Conservation (phyloP, 2,888 invertebrate genomes). For the Cheilosia vulpina region DNA sequence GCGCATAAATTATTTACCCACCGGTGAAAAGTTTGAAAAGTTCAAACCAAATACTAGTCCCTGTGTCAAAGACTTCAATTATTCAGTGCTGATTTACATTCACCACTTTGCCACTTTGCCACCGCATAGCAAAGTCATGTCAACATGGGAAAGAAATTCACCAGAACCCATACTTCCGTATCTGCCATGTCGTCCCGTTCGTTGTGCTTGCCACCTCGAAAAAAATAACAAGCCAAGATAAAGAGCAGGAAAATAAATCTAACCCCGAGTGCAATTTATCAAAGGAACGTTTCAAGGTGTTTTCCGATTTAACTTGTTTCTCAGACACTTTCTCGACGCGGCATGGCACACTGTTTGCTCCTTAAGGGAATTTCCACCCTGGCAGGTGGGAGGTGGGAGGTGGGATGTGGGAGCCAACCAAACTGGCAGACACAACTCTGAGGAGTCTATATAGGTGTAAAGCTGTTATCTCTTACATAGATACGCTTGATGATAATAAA, state of each 20-base stretch:
- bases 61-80: constrained; percentile 69
- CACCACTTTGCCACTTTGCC: constrained; percentile 68
- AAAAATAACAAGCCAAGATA: constrained; percentile 50
- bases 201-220: constrained; percentile 42
- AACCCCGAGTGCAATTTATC: constrained; percentile 74
- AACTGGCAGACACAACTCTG: constrained; percentile 62
- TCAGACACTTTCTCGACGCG: constrained; percentile 67
- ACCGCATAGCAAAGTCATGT: constrained; percentile 69
- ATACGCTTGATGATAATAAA: constrained; percentile 74
- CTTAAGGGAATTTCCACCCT: constrained; percentile 51
- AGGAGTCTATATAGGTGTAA: constrained; percentile 73
- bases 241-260: constrained; percentile 74
- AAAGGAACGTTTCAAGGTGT: constrained; percentile 74
- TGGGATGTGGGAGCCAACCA: constrained; percentile 5
- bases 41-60: constrained; percentile 61
- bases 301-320: constrained; percentile 74
- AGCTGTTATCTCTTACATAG: constrained; percentile 73
- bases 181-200: constrained; percentile 21
- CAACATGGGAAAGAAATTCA: constrained; percentile 57
- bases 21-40: constrained; percentile 36
- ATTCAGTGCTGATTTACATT: constrained; percentile 72
- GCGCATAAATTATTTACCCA: constrained; percentile 28
- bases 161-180: constrained; percentile 5
- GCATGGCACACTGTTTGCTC: constrained; percentile 64
- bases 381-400: not conserved